Evolutionary conservation across 2,113 vertebrate species (phyloP), one percentile per base, ranked within the genome.

Genomic region (human): DNA sequence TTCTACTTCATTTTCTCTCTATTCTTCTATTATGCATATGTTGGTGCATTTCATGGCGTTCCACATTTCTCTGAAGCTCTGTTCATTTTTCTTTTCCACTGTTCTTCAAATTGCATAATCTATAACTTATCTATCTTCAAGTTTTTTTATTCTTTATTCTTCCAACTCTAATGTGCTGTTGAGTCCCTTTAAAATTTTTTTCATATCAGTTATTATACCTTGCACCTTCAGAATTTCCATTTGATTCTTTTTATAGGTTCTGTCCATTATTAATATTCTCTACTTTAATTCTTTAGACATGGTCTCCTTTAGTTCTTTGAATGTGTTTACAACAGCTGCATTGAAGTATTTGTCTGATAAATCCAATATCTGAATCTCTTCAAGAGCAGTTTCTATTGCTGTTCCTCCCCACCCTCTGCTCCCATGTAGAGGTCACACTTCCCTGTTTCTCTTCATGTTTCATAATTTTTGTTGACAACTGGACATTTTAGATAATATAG

Each of bases 301-400:
- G 23, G 40, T 75, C 23, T 83, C 30, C 25, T 80, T 84, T 89
- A 89, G 30, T 81, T 64, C 40, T 92, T 68, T 88, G 38, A 94
- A 87, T 22, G 72, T 78, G 94, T 94, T 94, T 68, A 96, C 35
- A 94, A 81, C 50, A 38, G 22, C 55, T 91, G 66, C 78, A 89
- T 94, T 92, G 50, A 93, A 89, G 57, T 52, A 5, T 89, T 55
- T 50, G 40, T 50, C 55, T 32, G 73, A 66, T 92, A 94, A 89
- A 94, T 81, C 20, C 35, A 90, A 57, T 7, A 92, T 70, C 43
- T 81, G 59, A 2, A 38, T 86, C 79, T 89, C 59, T 81, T 89
- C 23, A 78, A 45, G 73, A 72, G 48, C 35, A 93, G 25, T 96
- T 92, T 87, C 59, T 66, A 52, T 78, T 66, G 70, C 16, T 32